phyloP scores from a whole-genome alignment of 2,888 invertebrate genomes.

The Ephialtes manifestator region DNA sequence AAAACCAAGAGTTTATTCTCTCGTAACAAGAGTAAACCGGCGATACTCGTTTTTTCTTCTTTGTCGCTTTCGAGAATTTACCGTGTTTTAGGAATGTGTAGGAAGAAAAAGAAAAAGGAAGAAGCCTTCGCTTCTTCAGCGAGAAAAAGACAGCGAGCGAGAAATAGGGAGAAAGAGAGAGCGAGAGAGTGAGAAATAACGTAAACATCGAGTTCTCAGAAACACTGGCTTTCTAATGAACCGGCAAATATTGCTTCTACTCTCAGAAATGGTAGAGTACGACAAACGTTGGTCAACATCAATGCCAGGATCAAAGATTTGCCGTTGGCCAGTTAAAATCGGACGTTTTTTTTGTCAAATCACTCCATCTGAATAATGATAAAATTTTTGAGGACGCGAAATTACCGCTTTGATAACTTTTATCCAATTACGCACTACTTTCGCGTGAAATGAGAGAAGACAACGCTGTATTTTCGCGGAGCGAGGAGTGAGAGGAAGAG shows the following conservation, averaged over 20 bases:
- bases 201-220: not conserved
- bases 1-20: not conserved
- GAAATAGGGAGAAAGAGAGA: too few species aligned
- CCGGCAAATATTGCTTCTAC: constrained; percentile 36
- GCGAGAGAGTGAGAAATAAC: too few species aligned
- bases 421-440: not conserved
- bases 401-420: not conserved
- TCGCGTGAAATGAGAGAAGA: not conserved
- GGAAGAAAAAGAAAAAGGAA: not conserved
- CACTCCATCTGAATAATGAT: not conserved
- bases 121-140: not conserved
- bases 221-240: constrained; percentile 38
- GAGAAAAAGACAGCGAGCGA: not conserved
- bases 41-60: not conserved
- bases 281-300: constrained; percentile 14
- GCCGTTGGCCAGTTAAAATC: not conserved
- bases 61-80: not conserved
- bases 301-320: not conserved
- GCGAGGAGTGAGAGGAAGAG: not conserved
- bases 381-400: not conserved
- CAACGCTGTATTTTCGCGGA: constrained; percentile 3
- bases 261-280: not conserved
- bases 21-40: not conserved
- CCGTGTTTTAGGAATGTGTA: not conserved
- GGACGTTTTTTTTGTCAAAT: not conserved